Conservation (phyloP, 2,888 invertebrate genomes). For the Alviniconcha strummeri region DNA sequence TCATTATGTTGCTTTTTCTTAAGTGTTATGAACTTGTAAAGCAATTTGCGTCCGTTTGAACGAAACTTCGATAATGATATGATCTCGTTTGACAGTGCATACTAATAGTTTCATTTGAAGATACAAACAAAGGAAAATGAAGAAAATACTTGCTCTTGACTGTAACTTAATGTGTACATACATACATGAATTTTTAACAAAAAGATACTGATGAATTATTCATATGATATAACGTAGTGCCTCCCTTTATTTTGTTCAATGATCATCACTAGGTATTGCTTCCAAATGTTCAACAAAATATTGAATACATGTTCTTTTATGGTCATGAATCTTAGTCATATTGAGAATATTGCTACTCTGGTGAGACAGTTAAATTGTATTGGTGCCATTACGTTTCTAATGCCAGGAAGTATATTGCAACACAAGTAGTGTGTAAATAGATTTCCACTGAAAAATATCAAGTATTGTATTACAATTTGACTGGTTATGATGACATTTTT, state of each 20-base stretch:
- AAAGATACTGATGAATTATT: constrained; percentile 20
- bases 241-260: constrained; percentile 3
- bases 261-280: constrained; percentile 17
- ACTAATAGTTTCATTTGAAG: constrained; percentile 12
- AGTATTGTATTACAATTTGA: constrained; percentile 16
- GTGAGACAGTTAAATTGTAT: constrained; percentile 10
- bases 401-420: constrained; percentile 10
- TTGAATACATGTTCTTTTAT: constrained; percentile 14
- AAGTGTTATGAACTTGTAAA: constrained; percentile 10
- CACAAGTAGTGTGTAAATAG: constrained; percentile 22
- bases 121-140: background rate
- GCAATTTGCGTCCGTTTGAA: constrained; percentile 10
- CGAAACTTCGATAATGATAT: constrained; percentile 14
- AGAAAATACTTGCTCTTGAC: constrained; percentile 17
- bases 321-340: constrained; percentile 14
- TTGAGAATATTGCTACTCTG: constrained; percentile 20
- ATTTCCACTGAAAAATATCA: constrained; percentile 4
- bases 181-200: constrained; percentile 25
- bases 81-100: constrained; percentile 20
- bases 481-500: constrained; percentile 19
- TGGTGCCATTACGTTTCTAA: constrained; percentile 19
- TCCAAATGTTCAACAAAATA: constrained; percentile 15
- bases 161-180: constrained; percentile 23
- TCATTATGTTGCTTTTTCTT: constrained; percentile 4
- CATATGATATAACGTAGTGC: constrained; percentile 27